These are phyloP conservation scores for Scaptomyza tumidula DNA, from an alignment of 2,888 invertebrate genomes.

Conservation along the genomic window DNA sequence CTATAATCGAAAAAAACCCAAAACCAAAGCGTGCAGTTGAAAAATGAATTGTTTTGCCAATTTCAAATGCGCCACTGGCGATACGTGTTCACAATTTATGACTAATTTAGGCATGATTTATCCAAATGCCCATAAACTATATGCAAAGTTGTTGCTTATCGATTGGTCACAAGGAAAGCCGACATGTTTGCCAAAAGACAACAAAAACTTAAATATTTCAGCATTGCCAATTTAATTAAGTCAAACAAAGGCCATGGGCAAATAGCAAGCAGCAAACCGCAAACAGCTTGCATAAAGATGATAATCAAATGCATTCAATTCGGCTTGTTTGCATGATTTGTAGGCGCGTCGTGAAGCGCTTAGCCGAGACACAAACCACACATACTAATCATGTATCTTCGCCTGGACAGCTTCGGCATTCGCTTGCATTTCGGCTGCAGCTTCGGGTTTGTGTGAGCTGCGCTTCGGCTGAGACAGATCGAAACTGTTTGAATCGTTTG, in stretches of 20 bases:
- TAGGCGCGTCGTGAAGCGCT: slow-evolving; percentile 33
- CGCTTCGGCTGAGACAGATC: slow-evolving; percentile 35
- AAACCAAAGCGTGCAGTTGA: slow-evolving; percentile 39
- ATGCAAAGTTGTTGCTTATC: slow-evolving; percentile 31
- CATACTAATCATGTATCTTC: slow-evolving; percentile 11
- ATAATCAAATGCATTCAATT: slow-evolving; percentile 48
- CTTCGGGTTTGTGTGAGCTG: slow-evolving; percentile 19
- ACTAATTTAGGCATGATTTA: slow-evolving; percentile 75
- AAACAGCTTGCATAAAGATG: slow-evolving; percentile 41
- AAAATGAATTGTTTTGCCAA: slow-evolving; percentile 65
- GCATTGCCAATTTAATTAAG: slow-evolving; percentile 56
- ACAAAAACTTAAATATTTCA: background rate
- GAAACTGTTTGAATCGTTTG: slow-evolving; percentile 22
- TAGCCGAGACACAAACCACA: slow-evolving; percentile 48
- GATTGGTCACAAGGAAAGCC: slow-evolving; percentile 33
- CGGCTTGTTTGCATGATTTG: slow-evolving; percentile 12
- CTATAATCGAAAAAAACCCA: slow-evolving; percentile 35
- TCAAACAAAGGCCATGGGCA: slow-evolving; percentile 54
- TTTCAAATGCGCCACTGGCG: slow-evolving; percentile 63
- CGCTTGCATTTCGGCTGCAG: slow-evolving; percentile 25
- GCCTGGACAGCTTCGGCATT: slow-evolving; percentile 40
- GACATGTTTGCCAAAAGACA: slow-evolving; percentile 3
- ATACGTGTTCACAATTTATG: slow-evolving; percentile 64
- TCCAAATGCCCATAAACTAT: slow-evolving; percentile 67
- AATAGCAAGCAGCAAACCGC: background rate